Evolutionary conservation across 2,888 invertebrate genomes (phyloP), one percentile per base, ranked within the genome.

Genomic region (Drosophila lacicola): DNA sequence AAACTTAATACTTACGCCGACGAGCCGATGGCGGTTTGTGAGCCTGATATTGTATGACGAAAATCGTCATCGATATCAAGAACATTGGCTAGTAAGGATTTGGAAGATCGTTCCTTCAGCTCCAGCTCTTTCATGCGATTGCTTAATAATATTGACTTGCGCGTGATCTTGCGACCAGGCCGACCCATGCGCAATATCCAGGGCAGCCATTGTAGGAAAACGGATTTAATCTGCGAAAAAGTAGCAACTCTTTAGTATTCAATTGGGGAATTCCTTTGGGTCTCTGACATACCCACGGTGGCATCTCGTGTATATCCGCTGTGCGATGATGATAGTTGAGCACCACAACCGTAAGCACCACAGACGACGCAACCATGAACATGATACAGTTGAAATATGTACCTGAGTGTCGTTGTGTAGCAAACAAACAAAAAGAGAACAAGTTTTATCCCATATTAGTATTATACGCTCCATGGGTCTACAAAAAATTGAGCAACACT

Each of bases 371-470:
- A 93, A 98, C 98, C 98, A 99, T 98, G 94, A 99, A 97, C 99
- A 99, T 99, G 94, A 98, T 98, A 95, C 98, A 98, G 94, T 98
- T 98, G 96, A 99, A 99, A 94, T 99, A 99, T 89, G 98, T 98
- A 92, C 98, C 98, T 98, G 94, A n/a, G n/a, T 39, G 33, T 55
- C 21, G 36, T 68, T 36, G 33, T 13, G 6, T 36, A 14, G 0
- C 53, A 42, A 53, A 55, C 46, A 73, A 70, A 74, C 53, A 77
- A 69, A 67, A 55, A 60, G 53, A 72, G 63, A 82, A 66, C n/a
- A 41, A 65, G 44, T 57, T 46, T 55, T 51, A 25, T 25, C 6
- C 25, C 5, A 75, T 67, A 75, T 85, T 89, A 89, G 68, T 71
- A 50, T 54, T 37, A 19, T 6, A 34, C 36, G 68, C 13, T 62